phyloP scores from a whole-genome alignment of 2,113 vertebrate genomes.

The Labrus mixtus region DNA sequence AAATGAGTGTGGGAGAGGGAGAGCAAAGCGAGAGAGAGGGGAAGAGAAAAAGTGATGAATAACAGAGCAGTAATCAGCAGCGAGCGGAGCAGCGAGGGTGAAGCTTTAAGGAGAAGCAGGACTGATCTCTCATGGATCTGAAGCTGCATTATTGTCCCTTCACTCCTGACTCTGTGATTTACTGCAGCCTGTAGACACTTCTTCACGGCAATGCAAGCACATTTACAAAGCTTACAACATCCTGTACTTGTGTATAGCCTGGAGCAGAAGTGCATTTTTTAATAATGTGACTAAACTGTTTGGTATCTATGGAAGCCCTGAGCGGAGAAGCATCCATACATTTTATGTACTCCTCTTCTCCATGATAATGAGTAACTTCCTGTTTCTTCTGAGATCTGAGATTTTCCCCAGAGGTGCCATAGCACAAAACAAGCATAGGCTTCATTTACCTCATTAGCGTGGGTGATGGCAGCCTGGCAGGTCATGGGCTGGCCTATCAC shows the following conservation, averaged over 20 bases:
- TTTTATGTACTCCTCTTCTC: no score
- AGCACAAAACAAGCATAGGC: no score
- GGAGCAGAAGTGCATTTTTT: not conserved
- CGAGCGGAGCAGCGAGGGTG: slow-evolving; percentile 12
- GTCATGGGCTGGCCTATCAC: no score
- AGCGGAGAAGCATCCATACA: no score
- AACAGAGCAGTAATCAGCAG: slow-evolving; percentile 45
- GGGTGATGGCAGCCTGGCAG: no score
- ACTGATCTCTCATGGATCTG: slow-evolving; percentile 29
- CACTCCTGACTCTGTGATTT: slow-evolving; percentile 3
- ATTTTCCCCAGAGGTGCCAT: no score
- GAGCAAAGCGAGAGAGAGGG: not conserved
- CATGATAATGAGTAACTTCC: no score
- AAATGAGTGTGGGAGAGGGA: not conserved
- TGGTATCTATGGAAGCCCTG: not conserved
- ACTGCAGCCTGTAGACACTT: slow-evolving; percentile 1
- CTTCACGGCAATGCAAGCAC: not conserved
- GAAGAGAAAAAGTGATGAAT: slow-evolving; percentile 42
- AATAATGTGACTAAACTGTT: not conserved
- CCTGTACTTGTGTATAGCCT: not conserved
- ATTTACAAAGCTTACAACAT: not conserved
- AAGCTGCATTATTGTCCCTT: slow-evolving; percentile 15
- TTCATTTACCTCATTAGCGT: no score
- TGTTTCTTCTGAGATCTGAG: no score
- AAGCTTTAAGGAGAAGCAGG: slow-evolving; percentile 32